phyloP scores from a whole-genome alignment of 2,113 vertebrate genomes.

The Sardina pilchardus region DNA sequence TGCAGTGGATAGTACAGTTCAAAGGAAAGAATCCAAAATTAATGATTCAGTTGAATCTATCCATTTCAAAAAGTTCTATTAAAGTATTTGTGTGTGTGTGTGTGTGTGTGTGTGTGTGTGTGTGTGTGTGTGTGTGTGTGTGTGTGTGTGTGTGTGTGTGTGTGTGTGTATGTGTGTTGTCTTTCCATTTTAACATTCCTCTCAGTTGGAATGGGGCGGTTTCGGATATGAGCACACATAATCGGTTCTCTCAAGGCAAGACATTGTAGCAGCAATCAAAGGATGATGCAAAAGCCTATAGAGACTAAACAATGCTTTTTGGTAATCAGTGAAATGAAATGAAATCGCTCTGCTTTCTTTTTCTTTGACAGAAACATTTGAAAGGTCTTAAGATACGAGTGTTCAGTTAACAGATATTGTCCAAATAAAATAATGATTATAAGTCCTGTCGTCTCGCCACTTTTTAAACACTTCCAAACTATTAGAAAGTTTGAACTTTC shows the following conservation, averaged over 20 bases:
- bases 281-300: background rate
- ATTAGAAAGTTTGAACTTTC: background rate
- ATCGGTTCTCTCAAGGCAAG: background rate
- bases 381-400: background rate
- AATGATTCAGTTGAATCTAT: background rate
- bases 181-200: background rate
- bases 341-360: background rate
- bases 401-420: background rate
- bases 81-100: background rate
- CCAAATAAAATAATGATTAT: background rate
- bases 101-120: background rate
- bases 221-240: background rate
- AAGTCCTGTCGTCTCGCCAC: background rate
- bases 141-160: background rate
- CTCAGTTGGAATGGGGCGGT: background rate
- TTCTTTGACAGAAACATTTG: background rate
- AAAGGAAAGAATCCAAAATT: constrained; percentile 3
- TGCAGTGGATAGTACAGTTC: background rate
- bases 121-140: background rate
- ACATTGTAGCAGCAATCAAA: background rate
- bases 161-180: background rate
- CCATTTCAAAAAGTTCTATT: background rate
- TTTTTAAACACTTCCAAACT: background rate
- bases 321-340: background rate
- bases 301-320: background rate